Evolutionary conservation across 2,113 vertebrate genomes (phyloP), one percentile per base, ranked within the genome.

Genomic region (Globicephala melas): DNA sequence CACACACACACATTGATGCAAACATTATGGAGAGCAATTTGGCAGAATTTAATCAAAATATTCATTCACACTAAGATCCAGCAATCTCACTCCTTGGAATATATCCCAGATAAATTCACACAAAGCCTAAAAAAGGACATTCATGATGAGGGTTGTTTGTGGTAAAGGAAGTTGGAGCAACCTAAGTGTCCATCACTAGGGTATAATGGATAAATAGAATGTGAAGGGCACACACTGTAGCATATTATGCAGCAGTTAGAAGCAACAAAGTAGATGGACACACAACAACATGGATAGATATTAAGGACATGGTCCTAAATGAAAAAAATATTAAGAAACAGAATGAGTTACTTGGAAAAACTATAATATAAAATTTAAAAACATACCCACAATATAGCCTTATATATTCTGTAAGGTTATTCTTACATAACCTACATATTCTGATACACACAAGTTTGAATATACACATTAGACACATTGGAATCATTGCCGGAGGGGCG

Each of bases 71-170:
- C 10, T 76, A 73, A 70, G 55, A 94, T 70, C 25, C 28, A 92
- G 76, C 6, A 95, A 55, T 74, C 36, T 41, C 28, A 87, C 14
- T 87, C 68, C 50, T 89, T 8, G 53, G 26, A 94, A 50, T 91
- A 85, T 36, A 90, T 38, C 70, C 18, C 83, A 93, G 26, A 96
- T 67, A 97, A 97, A 53, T 63, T 87, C 63, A 86, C 28, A 95
- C 79, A 86, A 11, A 44, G 4, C 20, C 58, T 67, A 50, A 95
- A 96, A 92, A 73, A 31, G 5, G 65, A 60, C 33, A 79, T 68
- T 84, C 70, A 58, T 58, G 31, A 90, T 38, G 6, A 92, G 2
- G 79, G 18, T 53, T 93, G 67, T 18, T 50, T 85, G 36, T 85
- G 38, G 25, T 89, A 89, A 96, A 91, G 73, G 85, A 96, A 96